Conservation (phyloP, 2,888 invertebrate genomes). For the Lasioglossum pauxillum region DNA sequence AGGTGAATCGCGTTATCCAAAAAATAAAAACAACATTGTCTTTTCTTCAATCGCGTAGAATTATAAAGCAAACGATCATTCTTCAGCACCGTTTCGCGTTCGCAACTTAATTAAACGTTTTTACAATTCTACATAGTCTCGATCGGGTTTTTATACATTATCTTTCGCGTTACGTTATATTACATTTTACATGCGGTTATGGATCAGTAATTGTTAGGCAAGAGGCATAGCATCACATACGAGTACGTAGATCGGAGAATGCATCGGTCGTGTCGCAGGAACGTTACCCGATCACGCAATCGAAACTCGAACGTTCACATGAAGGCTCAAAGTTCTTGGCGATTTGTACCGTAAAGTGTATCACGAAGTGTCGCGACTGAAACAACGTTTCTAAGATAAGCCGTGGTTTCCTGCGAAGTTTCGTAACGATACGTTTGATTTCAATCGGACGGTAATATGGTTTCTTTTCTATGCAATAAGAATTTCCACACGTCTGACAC, state of each 20-base stretch:
- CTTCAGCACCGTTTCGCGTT: constrained; percentile 38
- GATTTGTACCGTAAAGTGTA: constrained; percentile 1
- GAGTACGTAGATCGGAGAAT: constrained; percentile 29
- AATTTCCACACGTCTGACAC: constrained; percentile 34
- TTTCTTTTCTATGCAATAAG: constrained; percentile 27
- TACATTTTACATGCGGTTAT: constrained; percentile 43
- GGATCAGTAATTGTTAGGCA: constrained; percentile 30
- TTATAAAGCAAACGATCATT: constrained; percentile 12
- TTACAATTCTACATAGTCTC: constrained; percentile 33
- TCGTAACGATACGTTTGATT: constrained; percentile 51
- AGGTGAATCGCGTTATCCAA: constrained; percentile 8
- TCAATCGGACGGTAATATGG: constrained; percentile 37
- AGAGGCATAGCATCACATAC: constrained; percentile 42
- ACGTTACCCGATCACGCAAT: constrained; percentile 46
- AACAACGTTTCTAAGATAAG: constrained; percentile 33
- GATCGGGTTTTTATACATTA: constrained; percentile 22
- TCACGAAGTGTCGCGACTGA: constrained; percentile 28
- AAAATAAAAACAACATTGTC: constrained; percentile 26
- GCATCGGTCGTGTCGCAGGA: constrained; percentile 51
- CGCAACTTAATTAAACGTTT: constrained; percentile 19
- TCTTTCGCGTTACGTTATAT: constrained; percentile 24
- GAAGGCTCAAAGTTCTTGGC: constrained; percentile 17
- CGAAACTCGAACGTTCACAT: not conserved
- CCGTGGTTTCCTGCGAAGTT: constrained; percentile 32
- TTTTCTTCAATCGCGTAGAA: constrained; percentile 20